These are phyloP conservation scores for Orchesella cincta DNA, from an alignment of 1,140 invertebrate genomes.

Conservation along the genomic window DNA sequence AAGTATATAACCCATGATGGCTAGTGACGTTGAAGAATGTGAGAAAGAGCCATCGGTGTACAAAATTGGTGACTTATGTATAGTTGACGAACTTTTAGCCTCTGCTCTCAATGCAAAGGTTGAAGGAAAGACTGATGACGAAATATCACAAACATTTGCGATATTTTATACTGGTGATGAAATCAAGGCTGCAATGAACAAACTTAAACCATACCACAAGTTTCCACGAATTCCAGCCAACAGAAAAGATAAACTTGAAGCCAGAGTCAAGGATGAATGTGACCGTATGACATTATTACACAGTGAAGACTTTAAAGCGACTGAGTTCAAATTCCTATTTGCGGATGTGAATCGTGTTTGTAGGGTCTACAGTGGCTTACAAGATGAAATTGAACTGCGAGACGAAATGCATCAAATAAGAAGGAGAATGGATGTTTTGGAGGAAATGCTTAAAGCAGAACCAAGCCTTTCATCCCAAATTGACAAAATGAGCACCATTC, in stretches of 20 bases:
- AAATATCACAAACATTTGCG: not conserved
- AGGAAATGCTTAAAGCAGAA: too few species aligned
- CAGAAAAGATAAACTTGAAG: not conserved
- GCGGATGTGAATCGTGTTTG: not conserved
- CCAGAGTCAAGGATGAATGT: not conserved
- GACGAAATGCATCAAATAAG: too few species aligned
- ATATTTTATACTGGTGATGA: not conserved
- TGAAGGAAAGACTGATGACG: not conserved
- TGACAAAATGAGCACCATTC: too few species aligned
- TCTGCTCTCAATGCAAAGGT: not conserved
- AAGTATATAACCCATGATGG: too few species aligned
- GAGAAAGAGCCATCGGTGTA: too few species aligned
- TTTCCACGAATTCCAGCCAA: not conserved
- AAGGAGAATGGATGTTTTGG: too few species aligned
- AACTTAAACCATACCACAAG: not conserved
- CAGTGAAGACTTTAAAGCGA: not conserved
- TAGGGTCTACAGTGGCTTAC: too few species aligned
- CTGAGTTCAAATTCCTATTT: not conserved
- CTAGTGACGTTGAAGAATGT: too few species aligned
- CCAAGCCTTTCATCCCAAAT: too few species aligned
- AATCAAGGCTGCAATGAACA: not conserved
- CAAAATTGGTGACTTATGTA: too few species aligned
- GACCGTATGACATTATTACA: not conserved
- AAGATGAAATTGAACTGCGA: too few species aligned
- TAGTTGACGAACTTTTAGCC: not conserved